Evolutionary conservation across 1,140 invertebrate species (phyloP), one percentile per base, ranked within the genome.

Genomic region (Drosophila ercepeae): DNA sequence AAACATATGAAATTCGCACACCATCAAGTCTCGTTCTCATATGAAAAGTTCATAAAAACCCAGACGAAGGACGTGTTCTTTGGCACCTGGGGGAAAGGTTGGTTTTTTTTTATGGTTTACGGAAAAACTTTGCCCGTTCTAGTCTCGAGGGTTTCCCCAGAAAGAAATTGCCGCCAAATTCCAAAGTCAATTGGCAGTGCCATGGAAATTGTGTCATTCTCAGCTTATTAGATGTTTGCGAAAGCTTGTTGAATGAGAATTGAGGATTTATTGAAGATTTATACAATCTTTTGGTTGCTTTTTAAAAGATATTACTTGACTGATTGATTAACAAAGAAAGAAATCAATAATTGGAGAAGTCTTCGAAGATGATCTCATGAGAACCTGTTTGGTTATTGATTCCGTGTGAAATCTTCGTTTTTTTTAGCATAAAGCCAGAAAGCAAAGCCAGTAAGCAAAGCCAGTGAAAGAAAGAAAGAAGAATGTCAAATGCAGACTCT

Each of bases 21-120:
- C 77, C 75, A 75, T 83, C 57, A 71, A 53, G 34, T 57, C 29
- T 60, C 45, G 64, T 79, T 57, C 29, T 60, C 45, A 68, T 79
- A 84, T 86, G 76, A 75, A 84, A 86, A 78, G 75, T 84, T 84
- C 79, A 86, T 83, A 83, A 83, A 83, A 67, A 65, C 21, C 36
- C 18, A 16, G 45, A 29, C 25, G n/a, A 52, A 60, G 49, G 67
- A 86, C 81, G 81, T 86, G 79, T 46, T 29, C 27, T 16, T 67
- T 67, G 53, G 49, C 63, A 75, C 73, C 74, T 63, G 71, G 58
- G 58, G 51, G 57, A 63, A 71, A 49, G 55, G 54, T 72, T 70
- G 44, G 25, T 1, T 42, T 49, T 18, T 61, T 42, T 27, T 45
- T 42, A 11, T 19, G 21, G 21, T 4, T 14, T 49, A 14, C 23